phyloP scores from a whole-genome alignment of 2,113 vertebrate species.

The Excalfactoria chinensis region DNA sequence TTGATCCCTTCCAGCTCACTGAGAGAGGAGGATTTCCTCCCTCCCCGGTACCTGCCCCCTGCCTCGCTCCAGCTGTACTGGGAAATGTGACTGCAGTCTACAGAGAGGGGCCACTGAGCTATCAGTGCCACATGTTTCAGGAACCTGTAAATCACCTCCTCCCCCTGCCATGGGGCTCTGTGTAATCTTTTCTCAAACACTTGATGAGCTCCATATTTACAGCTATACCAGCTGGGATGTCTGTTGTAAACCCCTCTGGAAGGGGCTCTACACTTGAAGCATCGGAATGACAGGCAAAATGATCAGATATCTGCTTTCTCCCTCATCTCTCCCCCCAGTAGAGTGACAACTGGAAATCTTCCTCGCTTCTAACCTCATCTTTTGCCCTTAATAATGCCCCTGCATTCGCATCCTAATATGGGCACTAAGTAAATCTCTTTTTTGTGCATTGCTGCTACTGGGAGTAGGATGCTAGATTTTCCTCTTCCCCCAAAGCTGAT shows the following conservation, averaged over 20 bases:
- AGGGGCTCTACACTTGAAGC: not conserved
- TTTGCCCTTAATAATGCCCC: not conserved
- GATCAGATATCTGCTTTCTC: not conserved
- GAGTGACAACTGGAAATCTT: not conserved
- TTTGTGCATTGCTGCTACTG: not conserved
- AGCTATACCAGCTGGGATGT: not conserved
- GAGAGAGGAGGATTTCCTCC: conserved; percentile 1
- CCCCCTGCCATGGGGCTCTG: not conserved
- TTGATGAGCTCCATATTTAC: fast-evolving
- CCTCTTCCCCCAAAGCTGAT: not conserved
- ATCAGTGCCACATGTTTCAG: not conserved
- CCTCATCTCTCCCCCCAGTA: not conserved
- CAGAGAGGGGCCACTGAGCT: not conserved
- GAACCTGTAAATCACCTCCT: not conserved
- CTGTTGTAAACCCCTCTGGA: not conserved
- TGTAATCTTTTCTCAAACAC: not conserved
- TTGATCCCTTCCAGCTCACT: not conserved
- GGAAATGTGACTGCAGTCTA: not conserved
- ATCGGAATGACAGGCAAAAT: not conserved
- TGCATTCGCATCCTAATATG: not conserved
- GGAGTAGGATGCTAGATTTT: not conserved
- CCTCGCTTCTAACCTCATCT: not conserved
- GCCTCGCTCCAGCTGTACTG: not conserved
- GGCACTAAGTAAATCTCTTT: not conserved
- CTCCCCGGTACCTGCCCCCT: not conserved